Conservation (phyloP, 2,888 invertebrate genomes). For the Punctoribates punctum region DNA sequence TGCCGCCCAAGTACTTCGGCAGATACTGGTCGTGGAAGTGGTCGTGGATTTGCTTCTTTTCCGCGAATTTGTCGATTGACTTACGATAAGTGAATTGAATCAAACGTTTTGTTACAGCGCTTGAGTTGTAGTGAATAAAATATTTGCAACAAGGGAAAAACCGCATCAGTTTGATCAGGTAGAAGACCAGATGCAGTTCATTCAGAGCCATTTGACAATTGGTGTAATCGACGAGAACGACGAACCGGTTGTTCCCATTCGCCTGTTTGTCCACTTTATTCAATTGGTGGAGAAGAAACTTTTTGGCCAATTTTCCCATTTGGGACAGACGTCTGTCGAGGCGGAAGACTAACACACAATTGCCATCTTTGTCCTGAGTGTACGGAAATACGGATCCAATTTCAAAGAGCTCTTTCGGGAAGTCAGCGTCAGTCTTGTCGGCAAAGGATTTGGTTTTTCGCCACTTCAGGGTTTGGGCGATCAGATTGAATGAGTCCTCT, state of each 20-base stretch:
- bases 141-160: conserved; percentile 1
- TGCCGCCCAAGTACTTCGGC: conserved; percentile 7
- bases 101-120: neutral
- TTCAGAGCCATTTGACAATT: neutral
- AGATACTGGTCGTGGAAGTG: conserved; percentile 17
- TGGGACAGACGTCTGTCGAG: neutral
- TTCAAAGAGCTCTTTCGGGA: conserved; percentile 8
- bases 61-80: conserved; percentile 6
- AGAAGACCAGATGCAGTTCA: neutral
- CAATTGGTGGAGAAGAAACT: neutral
- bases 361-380: conserved; percentile 27
- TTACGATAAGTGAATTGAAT: conserved; percentile 10
- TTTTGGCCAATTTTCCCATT: neutral
- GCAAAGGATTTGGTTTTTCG: neutral
- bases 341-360: neutral
- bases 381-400: conserved; percentile 9
- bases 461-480: neutral
- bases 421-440: neutral
- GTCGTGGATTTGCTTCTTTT: conserved; percentile 16
- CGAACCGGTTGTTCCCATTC: conserved; percentile 14
- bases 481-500: neutral
- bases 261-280: conserved; percentile 14
- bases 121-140: conserved; percentile 1
- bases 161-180: neutral
- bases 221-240: conserved; percentile 10